phyloP scores from a whole-genome alignment of 2,797 vertebrate species.

The Gambusia yucatana region DNA sequence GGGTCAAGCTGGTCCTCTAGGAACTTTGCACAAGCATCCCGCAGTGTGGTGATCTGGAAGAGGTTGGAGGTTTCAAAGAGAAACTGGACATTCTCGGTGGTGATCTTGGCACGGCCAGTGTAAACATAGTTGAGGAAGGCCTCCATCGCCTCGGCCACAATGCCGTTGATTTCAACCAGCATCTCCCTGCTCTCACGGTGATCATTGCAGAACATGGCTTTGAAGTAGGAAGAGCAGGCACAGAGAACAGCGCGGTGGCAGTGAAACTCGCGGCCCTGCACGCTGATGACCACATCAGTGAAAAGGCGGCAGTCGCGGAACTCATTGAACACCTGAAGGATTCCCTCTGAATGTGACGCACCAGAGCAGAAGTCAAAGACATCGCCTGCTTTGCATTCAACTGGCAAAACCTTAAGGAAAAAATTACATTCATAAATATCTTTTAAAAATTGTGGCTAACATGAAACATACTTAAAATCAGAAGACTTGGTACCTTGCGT shows the following conservation, averaged over 20 bases:
- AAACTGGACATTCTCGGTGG: conserved; percentile 96
- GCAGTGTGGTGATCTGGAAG: conserved; percentile 92
- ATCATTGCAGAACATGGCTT: conserved; percentile 99
- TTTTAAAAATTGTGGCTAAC: neutral
- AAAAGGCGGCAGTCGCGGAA: conserved; percentile 94
- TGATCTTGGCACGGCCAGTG: conserved; percentile 95
- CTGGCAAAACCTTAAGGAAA: conserved; percentile 86
- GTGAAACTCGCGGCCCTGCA: conserved; percentile 95
- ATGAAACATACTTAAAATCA: neutral
- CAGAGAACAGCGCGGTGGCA: conserved; percentile 97
- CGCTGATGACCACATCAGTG: conserved; percentile 97
- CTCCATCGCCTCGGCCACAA: conserved; percentile 96
- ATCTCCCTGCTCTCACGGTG: conserved; percentile 96
- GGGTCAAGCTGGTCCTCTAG: conserved; percentile 97
- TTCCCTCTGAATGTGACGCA: conserved; percentile 92
- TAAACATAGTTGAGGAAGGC: conserved; percentile 96
- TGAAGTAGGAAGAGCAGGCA: conserved; percentile 97
- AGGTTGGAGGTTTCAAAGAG: conserved; percentile 97
- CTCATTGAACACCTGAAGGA: conserved; percentile 96
- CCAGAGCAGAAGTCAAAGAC: conserved; percentile 95
- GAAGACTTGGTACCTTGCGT: conserved; percentile 82
- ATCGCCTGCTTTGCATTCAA: conserved; percentile 93
- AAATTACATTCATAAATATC: conserved; percentile 1
- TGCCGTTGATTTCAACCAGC: conserved; percentile 98
- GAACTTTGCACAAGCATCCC: conserved; percentile 96